A percentile compares a stretch with the other conserved stretches of the same genome.
phyloP scores from a whole-genome alignment of 2,797 vertebrate genomes.

The Staurois parvus region DNA sequence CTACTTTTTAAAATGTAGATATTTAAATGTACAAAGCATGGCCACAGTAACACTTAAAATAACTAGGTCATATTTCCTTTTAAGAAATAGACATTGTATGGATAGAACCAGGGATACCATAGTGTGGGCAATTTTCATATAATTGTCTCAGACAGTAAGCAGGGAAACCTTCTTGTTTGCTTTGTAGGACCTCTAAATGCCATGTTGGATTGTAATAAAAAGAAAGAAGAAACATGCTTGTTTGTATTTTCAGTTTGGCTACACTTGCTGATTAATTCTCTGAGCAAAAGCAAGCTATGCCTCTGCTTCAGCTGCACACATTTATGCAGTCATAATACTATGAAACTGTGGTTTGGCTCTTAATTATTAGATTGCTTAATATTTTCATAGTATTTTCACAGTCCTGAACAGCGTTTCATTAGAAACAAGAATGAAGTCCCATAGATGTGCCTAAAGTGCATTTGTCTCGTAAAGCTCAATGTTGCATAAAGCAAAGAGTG shows the following conservation, averaged over 20 bases:
- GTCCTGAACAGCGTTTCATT: constrained; percentile 48
- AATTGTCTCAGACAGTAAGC: too few relatives aligned
- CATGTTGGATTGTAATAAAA: too few relatives aligned
- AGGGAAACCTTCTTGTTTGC: too few relatives aligned
- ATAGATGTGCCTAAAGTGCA: constrained; percentile 51
- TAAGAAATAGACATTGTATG: too few relatives aligned
- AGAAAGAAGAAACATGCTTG: not conserved
- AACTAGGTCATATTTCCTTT: too few relatives aligned
- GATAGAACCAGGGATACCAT: too few relatives aligned
- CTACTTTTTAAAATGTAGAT: too few relatives aligned
- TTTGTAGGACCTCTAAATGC: too few relatives aligned
- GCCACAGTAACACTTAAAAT: too few relatives aligned
- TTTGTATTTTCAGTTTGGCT: constrained; percentile 15
- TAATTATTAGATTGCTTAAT: constrained; percentile 56
- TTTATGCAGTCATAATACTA: constrained; percentile 21
- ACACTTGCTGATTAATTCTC: constrained; percentile 33
- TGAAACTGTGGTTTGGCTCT: constrained; percentile 17
- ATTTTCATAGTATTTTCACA: constrained; percentile 47
- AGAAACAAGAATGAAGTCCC: constrained; percentile 57
- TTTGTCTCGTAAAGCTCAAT: constrained; percentile 52
- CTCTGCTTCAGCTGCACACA: not conserved
- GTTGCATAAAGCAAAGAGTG: constrained; percentile 53
- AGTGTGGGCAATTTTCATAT: too few relatives aligned
- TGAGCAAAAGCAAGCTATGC: not conserved
- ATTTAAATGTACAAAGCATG: too few relatives aligned